A percentile compares a stretch with the other conserved stretches of the same genome.
Conservation (phyloP, 92 coral and sea anemone genomes). For the Umimayanthus chanpuru region DNA sequence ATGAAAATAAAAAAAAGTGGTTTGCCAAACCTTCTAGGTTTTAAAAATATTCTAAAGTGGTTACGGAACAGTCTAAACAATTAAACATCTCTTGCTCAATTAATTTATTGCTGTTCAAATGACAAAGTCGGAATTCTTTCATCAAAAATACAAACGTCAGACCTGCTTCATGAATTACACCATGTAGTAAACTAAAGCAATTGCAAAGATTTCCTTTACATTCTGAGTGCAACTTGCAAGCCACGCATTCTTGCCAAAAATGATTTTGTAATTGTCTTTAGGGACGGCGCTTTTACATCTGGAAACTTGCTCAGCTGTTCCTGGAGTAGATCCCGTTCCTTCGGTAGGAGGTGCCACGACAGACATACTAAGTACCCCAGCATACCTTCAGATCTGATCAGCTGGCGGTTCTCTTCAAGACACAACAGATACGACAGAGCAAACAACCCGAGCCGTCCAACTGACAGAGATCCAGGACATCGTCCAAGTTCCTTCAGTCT, state of each 20-base stretch:
- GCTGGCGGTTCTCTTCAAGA: slow-evolving; percentile 49
- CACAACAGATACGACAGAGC: slow-evolving; percentile 61
- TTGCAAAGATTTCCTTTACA: background rate
- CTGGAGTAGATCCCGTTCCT: slow-evolving; percentile 16
- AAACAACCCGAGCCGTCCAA: slow-evolving; percentile 71
- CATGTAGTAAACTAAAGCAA: background rate
- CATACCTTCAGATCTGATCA: slow-evolving; percentile 61
- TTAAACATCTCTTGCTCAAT: background rate
- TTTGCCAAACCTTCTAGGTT: background rate
- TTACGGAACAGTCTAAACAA: background rate
- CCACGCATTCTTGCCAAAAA: slow-evolving; percentile 63
- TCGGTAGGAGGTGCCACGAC: slow-evolving; percentile 56
- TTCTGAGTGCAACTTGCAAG: slow-evolving; percentile 48
- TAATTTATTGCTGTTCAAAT: background rate
- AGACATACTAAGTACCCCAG: slow-evolving; percentile 68
- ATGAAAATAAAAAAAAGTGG: no score
- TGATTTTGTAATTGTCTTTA: slow-evolving; percentile 59
- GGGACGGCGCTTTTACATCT: slow-evolving; percentile 47
- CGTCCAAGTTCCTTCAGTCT: background rate
- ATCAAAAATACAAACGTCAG: background rate
- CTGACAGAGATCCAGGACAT: slow-evolving; percentile 64
- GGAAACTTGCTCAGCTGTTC: slow-evolving; percentile 23
- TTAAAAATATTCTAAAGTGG: background rate
- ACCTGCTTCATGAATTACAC: background rate
- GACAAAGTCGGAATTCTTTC: background rate